phyloP scores from a whole-genome alignment of 2,888 invertebrate genomes.

The Melinaea marsaeus region DNA sequence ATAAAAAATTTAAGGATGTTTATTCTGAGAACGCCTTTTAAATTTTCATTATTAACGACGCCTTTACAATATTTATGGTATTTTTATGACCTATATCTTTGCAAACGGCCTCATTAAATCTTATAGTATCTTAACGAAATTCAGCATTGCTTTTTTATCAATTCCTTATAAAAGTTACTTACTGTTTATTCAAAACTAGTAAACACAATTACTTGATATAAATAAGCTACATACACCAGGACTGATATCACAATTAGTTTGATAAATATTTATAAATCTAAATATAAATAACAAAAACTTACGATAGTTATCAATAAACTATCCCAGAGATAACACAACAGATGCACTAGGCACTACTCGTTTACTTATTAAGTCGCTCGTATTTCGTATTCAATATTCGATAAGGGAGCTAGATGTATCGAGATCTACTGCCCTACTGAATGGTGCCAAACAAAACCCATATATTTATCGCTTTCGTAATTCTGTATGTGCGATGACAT shows the following conservation, averaged over 20 bases:
- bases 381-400: slow-evolving; percentile 38
- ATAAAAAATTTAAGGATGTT: too few relatives aligned
- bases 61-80: background rate
- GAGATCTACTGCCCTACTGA: slow-evolving; percentile 54
- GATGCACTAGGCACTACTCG: background rate
- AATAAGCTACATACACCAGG: too few relatives aligned
- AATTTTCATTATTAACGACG: too few relatives aligned
- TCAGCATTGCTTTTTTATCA: background rate
- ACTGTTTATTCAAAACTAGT: too few relatives aligned
- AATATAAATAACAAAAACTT: background rate
- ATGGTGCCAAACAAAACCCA: slow-evolving; percentile 57
- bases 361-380: slow-evolving; percentile 14
- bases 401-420: slow-evolving; percentile 43
- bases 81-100: background rate
- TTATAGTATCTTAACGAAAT: background rate
- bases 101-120: background rate
- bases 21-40: background rate
- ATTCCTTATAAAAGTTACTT: too few relatives aligned
- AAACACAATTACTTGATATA: too few relatives aligned
- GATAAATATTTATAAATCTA: background rate
- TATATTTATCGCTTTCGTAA: slow-evolving; percentile 66
- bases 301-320: background rate
- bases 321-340: background rate
- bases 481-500: slow-evolving; percentile 52
- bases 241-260: background rate